A percentile compares a stretch with the other conserved stretches of the same genome.
phyloP scores from a whole-genome alignment of 2,888 invertebrate species.

The Cheilosia grossa region DNA sequence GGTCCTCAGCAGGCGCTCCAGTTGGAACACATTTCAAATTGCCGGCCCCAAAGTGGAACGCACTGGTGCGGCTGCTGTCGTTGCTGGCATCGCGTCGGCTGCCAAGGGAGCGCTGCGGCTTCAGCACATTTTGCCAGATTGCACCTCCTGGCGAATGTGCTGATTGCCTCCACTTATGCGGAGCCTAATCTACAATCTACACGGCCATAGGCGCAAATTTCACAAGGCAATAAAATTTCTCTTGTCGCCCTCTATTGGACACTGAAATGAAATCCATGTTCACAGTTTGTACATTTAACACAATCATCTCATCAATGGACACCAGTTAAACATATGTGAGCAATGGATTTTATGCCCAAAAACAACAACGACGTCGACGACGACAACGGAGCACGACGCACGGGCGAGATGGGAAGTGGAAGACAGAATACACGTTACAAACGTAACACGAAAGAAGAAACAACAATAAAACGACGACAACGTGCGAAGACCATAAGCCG shows the following conservation, averaged over 20 bases:
- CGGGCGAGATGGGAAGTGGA: constrained; percentile 20
- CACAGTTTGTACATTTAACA: constrained; percentile 74
- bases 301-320: constrained; percentile 75
- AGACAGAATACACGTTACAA: constrained; percentile 42
- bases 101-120: constrained; percentile 9
- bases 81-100: not conserved
- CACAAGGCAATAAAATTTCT: constrained; percentile 75
- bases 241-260: constrained; percentile 75
- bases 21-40: constrained; percentile 62
- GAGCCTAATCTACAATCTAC: constrained; percentile 73
- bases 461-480: constrained; percentile 24
- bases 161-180: constrained; percentile 67
- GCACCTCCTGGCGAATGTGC: constrained; percentile 69
- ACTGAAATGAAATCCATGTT: constrained; percentile 76
- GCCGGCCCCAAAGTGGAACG: constrained; percentile 32
- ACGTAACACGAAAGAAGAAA: constrained; percentile 39
- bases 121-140: constrained; percentile 68
- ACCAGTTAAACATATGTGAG: constrained; percentile 75
- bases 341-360: constrained; percentile 75
- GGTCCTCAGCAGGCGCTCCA: constrained; percentile 47
- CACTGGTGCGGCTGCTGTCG: too few species aligned
- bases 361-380: constrained; percentile 57
- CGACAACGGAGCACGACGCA: constrained; percentile 15
- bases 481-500: not conserved
- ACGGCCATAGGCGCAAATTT: constrained; percentile 75